These are phyloP conservation scores for Blennius ocellaris DNA, from an alignment of 2,113 vertebrate species.

Conservation along the genomic window DNA sequence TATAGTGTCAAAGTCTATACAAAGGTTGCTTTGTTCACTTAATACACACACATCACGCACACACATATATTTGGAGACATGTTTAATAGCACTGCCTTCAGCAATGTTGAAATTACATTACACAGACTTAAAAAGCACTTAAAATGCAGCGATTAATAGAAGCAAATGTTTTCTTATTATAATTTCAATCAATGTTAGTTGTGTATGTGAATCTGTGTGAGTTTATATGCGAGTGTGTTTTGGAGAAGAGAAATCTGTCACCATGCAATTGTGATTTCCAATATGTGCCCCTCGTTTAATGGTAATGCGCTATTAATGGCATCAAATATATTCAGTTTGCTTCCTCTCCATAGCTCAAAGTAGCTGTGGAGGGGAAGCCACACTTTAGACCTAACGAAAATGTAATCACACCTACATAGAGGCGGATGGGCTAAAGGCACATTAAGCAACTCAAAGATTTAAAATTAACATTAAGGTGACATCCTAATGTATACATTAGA, in stretches of 20 bases:
- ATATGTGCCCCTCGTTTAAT: slow-evolving; percentile 29
- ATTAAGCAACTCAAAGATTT: slow-evolving; percentile 21
- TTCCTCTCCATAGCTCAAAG: slow-evolving; percentile 30
- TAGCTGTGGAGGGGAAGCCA: slow-evolving; percentile 57
- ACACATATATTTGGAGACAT: neutral
- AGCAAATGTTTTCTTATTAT: neutral
- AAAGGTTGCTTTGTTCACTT: slow-evolving; percentile 6
- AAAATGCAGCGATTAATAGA: neutral
- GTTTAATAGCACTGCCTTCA: slow-evolving; percentile 1
- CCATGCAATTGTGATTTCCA: slow-evolving; percentile 22
- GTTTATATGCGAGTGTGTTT: neutral
- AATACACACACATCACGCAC: slow-evolving; percentile 1
- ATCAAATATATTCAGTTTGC: slow-evolving; percentile 38
- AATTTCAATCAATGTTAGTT: neutral
- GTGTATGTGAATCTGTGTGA: neutral
- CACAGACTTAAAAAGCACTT: slow-evolving; percentile 3
- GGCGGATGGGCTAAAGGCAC: slow-evolving; percentile 4
- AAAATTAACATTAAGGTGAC: slow-evolving; percentile 11
- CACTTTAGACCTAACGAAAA: slow-evolving; percentile 36
- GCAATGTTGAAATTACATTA: slow-evolving; percentile 5
- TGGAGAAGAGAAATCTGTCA: slow-evolving; percentile 12
- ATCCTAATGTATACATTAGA: neutral
- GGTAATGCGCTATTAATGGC: slow-evolving; percentile 28
- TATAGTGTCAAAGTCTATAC: neutral
- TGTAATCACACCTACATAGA: slow-evolving; percentile 21